Evolutionary conservation across 2,888 invertebrate species (phyloP), one percentile per base, ranked within the genome.

Genomic region (Eurytoma adleriae): DNA sequence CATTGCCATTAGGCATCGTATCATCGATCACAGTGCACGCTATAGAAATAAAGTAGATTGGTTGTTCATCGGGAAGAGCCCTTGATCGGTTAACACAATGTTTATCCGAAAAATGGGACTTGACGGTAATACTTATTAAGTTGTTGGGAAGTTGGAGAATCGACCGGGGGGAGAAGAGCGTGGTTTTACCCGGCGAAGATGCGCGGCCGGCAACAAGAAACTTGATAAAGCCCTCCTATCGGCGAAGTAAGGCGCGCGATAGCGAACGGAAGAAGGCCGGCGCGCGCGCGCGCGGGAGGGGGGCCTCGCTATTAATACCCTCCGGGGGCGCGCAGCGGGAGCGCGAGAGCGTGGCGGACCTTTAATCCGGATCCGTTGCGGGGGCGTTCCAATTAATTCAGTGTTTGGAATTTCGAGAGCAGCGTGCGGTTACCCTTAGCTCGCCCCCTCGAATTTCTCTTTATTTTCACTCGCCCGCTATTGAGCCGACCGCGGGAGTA

Each of bases 351-450:
- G 40, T 7, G 48, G 71, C 20, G 18, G 50, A 12, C 72, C 64
- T 73, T 56, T 73, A 64, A 74, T 74, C 66, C 66, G 54, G 2
- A 10, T 10, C 40, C 14, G 24, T 24, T 14, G 57, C 66, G 48
- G 40, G 20, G 54, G 66, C 57, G 66, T 74, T 66, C 66, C 74
- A 74, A 74, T 74, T 74, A 74, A 74, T 74, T 74, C 66, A 66
- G 56, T 57, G 66, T 74, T 66, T 74, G 66, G 74, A 74, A 74
- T 74, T 74, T 74, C 40, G 57, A 74, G 74, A 62, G 71, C 52
- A 27, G 61, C 54, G 20, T 59, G 66, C 52, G 72, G 67, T 72
- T 72, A 52, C 52, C 68, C 27, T 54, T 40, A 54, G 16, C 71
- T 70, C 52, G 2, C 61, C 24, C 14, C 24, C 61, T 16, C 14